Conservation (phyloP, 2,888 invertebrate species). For the Candidula unifasciata region DNA sequence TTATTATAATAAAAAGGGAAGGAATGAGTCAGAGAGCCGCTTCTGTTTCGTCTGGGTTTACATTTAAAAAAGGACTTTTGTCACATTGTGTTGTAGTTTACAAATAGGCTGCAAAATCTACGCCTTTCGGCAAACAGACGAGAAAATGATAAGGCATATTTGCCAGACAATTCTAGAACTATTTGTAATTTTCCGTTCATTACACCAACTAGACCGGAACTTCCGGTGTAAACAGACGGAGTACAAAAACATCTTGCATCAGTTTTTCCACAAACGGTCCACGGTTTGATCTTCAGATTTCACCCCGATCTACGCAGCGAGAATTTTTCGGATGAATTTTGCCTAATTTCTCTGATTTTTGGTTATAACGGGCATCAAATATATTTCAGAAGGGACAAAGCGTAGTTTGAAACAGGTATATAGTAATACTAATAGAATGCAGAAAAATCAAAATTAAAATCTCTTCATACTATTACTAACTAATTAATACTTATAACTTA, state of each 20-base stretch:
- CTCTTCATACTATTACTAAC: too few species aligned
- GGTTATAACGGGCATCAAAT: neutral
- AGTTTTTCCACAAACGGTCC: neutral
- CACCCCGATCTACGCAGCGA: neutral
- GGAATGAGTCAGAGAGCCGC: too few species aligned
- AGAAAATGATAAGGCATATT: too few species aligned
- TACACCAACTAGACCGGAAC: neutral
- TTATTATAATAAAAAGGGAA: too few species aligned
- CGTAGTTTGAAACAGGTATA: neutral
- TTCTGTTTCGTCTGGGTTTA: too few species aligned
- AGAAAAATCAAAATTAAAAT: too few species aligned
- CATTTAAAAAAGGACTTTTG: too few species aligned
- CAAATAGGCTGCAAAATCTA: too few species aligned
- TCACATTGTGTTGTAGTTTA: too few species aligned
- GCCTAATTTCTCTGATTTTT: neutral
- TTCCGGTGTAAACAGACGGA: conserved; percentile 22
- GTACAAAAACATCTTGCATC: neutral
- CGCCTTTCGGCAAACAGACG: too few species aligned
- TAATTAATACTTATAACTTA: too few species aligned
- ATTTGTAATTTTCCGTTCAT: neutral
- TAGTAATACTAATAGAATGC: neutral
- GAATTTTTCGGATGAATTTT: neutral
- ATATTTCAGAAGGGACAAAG: neutral
- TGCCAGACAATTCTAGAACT: too few species aligned
- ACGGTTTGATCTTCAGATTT: neutral